phyloP scores from a whole-genome alignment of 2,113 vertebrate genomes.

The Gallinago media region DNA sequence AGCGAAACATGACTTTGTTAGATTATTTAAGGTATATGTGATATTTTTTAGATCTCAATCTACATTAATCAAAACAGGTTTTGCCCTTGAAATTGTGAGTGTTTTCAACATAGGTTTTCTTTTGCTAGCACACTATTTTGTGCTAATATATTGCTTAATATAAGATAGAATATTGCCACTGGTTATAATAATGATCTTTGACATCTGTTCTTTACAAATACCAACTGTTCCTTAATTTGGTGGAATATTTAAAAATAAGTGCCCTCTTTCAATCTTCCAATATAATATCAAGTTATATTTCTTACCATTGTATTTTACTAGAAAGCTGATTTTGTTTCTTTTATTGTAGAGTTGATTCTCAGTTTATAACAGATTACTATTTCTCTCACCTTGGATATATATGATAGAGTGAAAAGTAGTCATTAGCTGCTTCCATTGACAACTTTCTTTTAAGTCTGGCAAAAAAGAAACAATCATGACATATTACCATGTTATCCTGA shows the following conservation, averaged over 20 bases:
- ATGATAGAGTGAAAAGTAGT: not conserved
- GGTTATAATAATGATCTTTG: constrained; percentile 39
- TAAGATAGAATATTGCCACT: not conserved
- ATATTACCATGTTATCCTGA: not conserved
- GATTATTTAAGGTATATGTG: not conserved
- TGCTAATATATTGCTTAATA: not conserved
- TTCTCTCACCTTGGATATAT: not conserved
- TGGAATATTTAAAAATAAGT: constrained; percentile 20
- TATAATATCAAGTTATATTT: not conserved
- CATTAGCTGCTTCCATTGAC: not conserved
- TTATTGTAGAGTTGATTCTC: not conserved
- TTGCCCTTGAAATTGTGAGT: not conserved
- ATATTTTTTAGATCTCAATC: not conserved
- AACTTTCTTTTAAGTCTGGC: not conserved
- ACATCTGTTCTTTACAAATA: constrained; percentile 45
- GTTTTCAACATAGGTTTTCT: not conserved
- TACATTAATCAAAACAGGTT: not conserved
- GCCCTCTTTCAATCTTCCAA: not conserved
- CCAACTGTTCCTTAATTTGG: constrained; percentile 25
- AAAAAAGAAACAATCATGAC: not conserved
- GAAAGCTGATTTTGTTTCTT: not conserved
- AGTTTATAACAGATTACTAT: not conserved
- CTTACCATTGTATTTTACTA: not conserved
- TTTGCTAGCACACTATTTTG: not conserved
- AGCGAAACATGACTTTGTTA: not conserved